A percentile compares a stretch with the other conserved stretches of the same genome.
phyloP scores from a whole-genome alignment of 2,888 invertebrate species.

The Gisinianus flammeolus region DNA sequence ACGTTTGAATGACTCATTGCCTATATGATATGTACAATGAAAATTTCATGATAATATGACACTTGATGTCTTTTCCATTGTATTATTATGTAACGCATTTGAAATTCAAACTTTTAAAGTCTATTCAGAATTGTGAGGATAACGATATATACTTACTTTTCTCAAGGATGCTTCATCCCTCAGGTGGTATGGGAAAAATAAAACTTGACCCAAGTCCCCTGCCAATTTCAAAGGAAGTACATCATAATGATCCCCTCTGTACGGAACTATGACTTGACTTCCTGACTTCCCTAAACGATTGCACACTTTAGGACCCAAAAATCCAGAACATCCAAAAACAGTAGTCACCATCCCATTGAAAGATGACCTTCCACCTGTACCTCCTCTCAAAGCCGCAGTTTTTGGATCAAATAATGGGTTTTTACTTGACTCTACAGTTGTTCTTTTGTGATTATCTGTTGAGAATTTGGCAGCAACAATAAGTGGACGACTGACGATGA shows the following conservation, averaged over 20 bases:
- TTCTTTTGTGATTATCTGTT: conserved; percentile 41
- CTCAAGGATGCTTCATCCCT: conserved; percentile 84
- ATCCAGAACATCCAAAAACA: conserved; percentile 93
- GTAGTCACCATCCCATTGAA: conserved; percentile 98
- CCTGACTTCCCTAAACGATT: conserved; percentile 89
- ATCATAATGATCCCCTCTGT: conserved; percentile 84
- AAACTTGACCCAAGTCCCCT: conserved; percentile 95
- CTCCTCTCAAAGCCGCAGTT: conserved; percentile 71
- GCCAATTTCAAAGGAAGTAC: conserved; percentile 77
- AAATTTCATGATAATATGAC: too few relatives aligned
- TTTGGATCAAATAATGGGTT: conserved; percentile 49
- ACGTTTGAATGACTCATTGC: conserved; percentile 94
- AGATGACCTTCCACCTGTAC: conserved; percentile 91
- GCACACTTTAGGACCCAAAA: conserved; percentile 84
- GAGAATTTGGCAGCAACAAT: conserved; percentile 44
- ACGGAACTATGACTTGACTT: conserved; percentile 88
- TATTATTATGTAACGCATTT: too few relatives aligned
- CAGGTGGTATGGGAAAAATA: conserved; percentile 84
- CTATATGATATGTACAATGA: conserved; percentile 31
- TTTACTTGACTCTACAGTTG: conserved; percentile 27
- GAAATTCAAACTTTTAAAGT: too few relatives aligned
- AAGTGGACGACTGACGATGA: conserved; percentile 43
- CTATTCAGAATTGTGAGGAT: neutral
- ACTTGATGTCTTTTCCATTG: too few relatives aligned
- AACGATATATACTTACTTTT: conserved; percentile 63